Evolutionary conservation across 2,888 invertebrate genomes (phyloP).

Genomic region (Dryobotodes eremita): DNA sequence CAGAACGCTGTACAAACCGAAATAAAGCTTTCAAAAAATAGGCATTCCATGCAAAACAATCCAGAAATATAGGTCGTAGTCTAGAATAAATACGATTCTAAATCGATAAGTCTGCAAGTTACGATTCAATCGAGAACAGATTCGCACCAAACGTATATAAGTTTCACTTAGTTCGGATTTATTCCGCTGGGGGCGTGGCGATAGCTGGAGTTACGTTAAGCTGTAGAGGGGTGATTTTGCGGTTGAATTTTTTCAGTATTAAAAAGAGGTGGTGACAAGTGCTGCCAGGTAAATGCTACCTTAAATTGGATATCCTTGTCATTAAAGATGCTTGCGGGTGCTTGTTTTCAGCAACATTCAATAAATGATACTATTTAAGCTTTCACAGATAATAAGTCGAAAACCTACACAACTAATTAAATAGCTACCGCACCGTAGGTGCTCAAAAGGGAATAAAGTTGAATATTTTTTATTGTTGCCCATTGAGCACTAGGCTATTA

Average conservation of each 20-base stretch:
- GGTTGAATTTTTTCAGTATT: constrained; percentile 5
- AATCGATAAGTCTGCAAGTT: constrained; percentile 66
- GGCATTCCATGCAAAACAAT: constrained; percentile 44
- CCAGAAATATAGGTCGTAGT: constrained; percentile 51
- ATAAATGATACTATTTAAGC: background rate
- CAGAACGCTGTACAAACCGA: background rate
- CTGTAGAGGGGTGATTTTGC: constrained; percentile 36
- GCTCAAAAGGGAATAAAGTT: no score
- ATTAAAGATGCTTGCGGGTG: background rate
- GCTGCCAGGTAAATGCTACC: background rate
- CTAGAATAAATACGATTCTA: constrained; percentile 55
- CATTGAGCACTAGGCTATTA: no score
- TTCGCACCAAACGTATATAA: constrained; percentile 65
- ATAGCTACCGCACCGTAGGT: no score
- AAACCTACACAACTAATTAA: no score
- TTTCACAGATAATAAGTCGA: background rate
- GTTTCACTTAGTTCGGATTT: constrained; percentile 65
- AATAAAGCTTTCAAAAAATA: constrained; percentile 30
- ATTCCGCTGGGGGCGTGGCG: constrained; percentile 56
- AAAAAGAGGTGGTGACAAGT: background rate
- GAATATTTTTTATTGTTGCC: no score
- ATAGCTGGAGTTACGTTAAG: constrained; percentile 49
- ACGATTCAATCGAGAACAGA: constrained; percentile 66
- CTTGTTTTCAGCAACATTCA: background rate
- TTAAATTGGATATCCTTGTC: background rate